A percentile compares a stretch with the other conserved stretches of the same genome.
Conservation (phyloP, 2,113 vertebrate genomes). For the Triplophysa siluroides region DNA sequence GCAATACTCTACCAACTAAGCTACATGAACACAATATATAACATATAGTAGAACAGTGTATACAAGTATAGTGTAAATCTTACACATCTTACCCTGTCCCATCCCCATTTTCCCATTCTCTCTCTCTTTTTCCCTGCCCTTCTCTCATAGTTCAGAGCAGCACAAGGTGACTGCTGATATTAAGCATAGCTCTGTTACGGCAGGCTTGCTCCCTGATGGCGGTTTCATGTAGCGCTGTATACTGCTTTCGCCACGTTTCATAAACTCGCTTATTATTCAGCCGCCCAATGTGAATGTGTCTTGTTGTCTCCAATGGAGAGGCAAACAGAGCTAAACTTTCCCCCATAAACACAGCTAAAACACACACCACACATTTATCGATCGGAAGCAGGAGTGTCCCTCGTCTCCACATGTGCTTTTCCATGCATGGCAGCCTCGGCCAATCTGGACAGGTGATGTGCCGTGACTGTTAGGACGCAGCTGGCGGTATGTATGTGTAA, state of each 20-base stretch:
- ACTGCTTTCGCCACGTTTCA: constrained; percentile 73
- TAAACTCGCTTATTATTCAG: constrained; percentile 78
- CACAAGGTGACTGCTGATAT: constrained; percentile 76
- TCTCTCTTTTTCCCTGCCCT: constrained; percentile 58
- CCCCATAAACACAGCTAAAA: constrained; percentile 12
- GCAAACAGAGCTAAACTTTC: constrained; percentile 52
- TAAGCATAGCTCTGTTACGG: constrained; percentile 69
- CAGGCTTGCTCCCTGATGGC: constrained; percentile 68
- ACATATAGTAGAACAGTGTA: too few species aligned
- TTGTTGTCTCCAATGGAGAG: constrained; percentile 56
- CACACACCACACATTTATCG: constrained; percentile 31
- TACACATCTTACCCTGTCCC: too few species aligned
- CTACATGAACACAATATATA: too few species aligned
- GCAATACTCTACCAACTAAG: too few species aligned
- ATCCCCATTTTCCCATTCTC: not conserved
- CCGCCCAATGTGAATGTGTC: constrained; percentile 66
- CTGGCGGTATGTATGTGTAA: constrained; percentile 20
- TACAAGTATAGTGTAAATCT: too few species aligned
- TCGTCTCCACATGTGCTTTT: not conserved
- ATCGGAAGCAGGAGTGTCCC: constrained; percentile 8
- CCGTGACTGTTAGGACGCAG: constrained; percentile 43
- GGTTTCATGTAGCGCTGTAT: constrained; percentile 69
- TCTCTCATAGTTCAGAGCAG: constrained; percentile 53
- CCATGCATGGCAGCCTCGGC: constrained; percentile 6
- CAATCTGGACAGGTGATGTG: constrained; percentile 46